Conservation (phyloP, 2,113 vertebrate species). For the Oenanthe melanoleuca region DNA sequence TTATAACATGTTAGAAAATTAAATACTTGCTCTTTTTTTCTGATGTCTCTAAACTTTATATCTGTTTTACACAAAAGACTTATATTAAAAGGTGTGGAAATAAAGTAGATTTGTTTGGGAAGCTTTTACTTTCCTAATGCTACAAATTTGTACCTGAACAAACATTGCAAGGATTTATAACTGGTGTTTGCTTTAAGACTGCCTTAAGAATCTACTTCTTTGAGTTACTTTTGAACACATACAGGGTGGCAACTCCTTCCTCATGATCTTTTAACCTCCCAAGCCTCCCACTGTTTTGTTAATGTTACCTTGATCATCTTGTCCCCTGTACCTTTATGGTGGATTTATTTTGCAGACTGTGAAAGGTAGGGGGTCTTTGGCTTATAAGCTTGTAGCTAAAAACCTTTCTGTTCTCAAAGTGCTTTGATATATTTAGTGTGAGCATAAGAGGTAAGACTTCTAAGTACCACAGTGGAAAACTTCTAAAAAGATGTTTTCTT, state of each 20-base stretch:
- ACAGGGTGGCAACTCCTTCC: neutral
- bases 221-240: neutral
- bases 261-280: neutral
- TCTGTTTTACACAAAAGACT: neutral
- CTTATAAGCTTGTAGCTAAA: neutral
- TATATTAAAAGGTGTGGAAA: neutral
- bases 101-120: neutral
- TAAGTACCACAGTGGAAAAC: neutral
- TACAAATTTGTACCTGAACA: neutral
- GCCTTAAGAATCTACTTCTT: neutral
- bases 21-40: neutral
- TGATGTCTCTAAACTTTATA: neutral
- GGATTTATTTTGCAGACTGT: neutral
- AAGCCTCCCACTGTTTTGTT: neutral
- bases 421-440: neutral
- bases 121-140: neutral
- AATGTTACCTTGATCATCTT: neutral
- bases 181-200: neutral
- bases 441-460: neutral
- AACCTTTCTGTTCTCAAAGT: neutral
- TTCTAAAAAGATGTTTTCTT: neutral
- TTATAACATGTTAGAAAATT: fast-evolving
- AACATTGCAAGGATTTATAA: neutral
- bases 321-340: neutral
- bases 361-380: constrained; percentile 3